Evolutionary conservation across 2,797 vertebrate species (phyloP), one percentile per base, ranked within the genome.

Genomic region (Peromyscus eremicus): DNA sequence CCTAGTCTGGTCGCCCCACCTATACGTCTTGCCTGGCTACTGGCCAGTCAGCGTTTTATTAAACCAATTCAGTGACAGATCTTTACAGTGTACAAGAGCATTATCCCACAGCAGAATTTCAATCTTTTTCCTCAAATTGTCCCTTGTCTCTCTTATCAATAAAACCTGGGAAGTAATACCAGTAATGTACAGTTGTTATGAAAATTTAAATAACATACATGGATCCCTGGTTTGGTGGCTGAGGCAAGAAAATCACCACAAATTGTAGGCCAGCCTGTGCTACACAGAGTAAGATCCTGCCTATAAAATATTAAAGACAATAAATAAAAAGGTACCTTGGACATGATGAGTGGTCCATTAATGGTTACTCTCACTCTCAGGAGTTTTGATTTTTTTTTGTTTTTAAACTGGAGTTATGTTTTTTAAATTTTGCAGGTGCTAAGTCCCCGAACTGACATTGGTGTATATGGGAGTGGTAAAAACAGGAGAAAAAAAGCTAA

Each of bases 381-480:
- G 83, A 32, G 71, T 89, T 93, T 92, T 52, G 3, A 34, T 9
- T 40, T 16, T 32, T 16, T 73, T 19, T 79, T 43, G 8, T 86
- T 91, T 91, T 34, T 49, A 94, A 96, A 82, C 46, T 13, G n/a
- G 57, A 82, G 52, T 71, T 84, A 55, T 89, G 37, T 93, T 94
- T 80, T 85, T 92, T 95, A 92, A 76, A 91, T 11, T 62, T 93
- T 96, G 1, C 95, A 99, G 99, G 99, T 99, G 29, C 98, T 99
- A 49, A 99, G 99, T 97, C 99, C 99, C 4, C 99, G 99, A 0
- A 99, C 98, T 29, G 99, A 99, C 97, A 99, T 99, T 16, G 99
- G 99, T 0, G 98, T 99, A 75, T 99, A 99, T 5, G 99, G 99
- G 37, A 99, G 99, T 98, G 99, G 99, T 96, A 99, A 99, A 98